Conservation (phyloP, 2,113 vertebrate genomes). For the Pavo muticus region DNA sequence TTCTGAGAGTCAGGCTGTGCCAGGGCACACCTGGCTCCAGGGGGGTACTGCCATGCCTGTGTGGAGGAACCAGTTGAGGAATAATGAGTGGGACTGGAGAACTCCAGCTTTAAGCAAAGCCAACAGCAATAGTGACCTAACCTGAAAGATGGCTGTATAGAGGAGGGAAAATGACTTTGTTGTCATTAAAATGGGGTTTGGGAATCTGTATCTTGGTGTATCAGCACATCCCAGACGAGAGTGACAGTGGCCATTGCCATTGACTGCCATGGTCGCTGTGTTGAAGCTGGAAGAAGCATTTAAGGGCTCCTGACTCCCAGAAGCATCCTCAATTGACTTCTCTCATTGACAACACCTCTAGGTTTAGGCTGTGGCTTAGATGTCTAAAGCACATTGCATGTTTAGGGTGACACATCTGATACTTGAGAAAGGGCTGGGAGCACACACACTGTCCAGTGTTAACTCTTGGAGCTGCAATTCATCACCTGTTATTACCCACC, state of each 20-base stretch:
- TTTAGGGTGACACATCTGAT: not conserved
- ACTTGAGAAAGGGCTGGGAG: not conserved
- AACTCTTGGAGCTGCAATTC: not conserved
- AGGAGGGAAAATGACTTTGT: not conserved
- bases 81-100: not conserved
- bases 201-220: not conserved
- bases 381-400: not conserved
- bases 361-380: not conserved
- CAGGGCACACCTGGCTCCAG: not conserved
- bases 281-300: not conserved
- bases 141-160: not conserved
- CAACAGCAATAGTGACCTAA: not conserved
- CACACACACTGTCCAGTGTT: not conserved
- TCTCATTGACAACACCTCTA: not conserved
- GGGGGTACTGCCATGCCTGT: not conserved
- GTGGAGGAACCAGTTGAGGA: not conserved
- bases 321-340: not conserved
- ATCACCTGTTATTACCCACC: not conserved
- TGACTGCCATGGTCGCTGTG: fast-evolving
- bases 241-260: fast-evolving
- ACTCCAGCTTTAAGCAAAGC: not conserved
- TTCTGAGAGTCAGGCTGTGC: not conserved
- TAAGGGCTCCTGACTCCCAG: not conserved
- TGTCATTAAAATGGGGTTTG: not conserved
- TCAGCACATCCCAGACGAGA: fast-evolving